Percentiles rank a stretch among this genome's conserved stretches.
Evolutionary conservation across 2,797 vertebrate genomes (phyloP).

Genomic region (Gouania willdenowi): DNA sequence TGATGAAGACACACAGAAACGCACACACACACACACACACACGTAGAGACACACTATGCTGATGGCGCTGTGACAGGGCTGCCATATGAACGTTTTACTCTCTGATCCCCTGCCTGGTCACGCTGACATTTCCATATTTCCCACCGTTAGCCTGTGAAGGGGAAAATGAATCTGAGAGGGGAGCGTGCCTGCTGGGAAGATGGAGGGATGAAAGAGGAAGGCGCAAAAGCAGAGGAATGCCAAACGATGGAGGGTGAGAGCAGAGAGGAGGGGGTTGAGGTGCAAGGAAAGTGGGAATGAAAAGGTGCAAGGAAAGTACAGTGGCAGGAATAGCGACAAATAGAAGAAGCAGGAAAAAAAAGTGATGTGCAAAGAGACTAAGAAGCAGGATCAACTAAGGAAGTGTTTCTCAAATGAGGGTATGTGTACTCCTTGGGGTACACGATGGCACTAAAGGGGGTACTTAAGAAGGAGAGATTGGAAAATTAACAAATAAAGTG

Average conservation of each 20-base stretch:
- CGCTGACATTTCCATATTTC: constrained; percentile 61
- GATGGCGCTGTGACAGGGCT: constrained; percentile 39
- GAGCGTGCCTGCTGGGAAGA: constrained; percentile 33
- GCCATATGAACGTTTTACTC: constrained; percentile 55
- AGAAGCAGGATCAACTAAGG: constrained; percentile 15
- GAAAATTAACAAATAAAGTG: no score
- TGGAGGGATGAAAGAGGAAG: constrained; percentile 42
- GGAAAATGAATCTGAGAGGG: constrained; percentile 44
- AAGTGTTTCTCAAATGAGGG: no score
- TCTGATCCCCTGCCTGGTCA: constrained; percentile 54
- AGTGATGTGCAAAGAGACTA: constrained; percentile 29
- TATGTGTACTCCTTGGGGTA: no score
- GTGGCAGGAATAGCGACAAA: constrained; percentile 57
- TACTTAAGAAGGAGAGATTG: no score
- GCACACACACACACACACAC: constrained; percentile 10
- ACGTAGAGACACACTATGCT: constrained; percentile 28
- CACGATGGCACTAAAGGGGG: no score
- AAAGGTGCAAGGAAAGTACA: constrained; percentile 47
- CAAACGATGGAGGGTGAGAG: constrained; percentile 47
- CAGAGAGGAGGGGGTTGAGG: background rate
- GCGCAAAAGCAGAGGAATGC: constrained; percentile 48
- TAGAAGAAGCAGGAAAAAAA: constrained; percentile 33
- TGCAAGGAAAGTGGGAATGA: constrained; percentile 48
- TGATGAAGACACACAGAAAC: constrained; percentile 7
- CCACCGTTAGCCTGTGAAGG: constrained; percentile 46